These are phyloP conservation scores for Neoaliturus tenellus DNA, from an alignment of 2,888 invertebrate species.

Conservation along the genomic window DNA sequence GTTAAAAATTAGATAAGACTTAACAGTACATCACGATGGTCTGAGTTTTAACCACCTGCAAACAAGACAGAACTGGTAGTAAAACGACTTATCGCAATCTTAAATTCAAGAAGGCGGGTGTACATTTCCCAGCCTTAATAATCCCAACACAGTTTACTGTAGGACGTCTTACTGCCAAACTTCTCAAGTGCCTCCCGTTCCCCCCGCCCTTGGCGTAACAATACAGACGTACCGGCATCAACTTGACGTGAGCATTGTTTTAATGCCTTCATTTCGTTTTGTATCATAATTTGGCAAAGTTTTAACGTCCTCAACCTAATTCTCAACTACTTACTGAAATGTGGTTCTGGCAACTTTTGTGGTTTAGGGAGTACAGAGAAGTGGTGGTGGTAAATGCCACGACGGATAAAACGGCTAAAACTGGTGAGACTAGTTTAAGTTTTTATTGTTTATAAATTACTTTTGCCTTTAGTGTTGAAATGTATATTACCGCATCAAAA, in stretches of 20 bases:
- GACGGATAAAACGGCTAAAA: too few species aligned
- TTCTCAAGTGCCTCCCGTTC: constrained; percentile 28
- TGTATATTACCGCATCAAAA: too few species aligned
- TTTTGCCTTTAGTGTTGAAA: too few species aligned
- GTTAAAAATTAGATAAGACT: background rate
- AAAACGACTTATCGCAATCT: constrained; percentile 15
- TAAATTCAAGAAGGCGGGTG: background rate
- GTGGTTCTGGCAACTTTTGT: background rate
- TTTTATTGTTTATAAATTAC: too few species aligned
- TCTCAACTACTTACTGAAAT: background rate
- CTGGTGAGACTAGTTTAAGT: too few species aligned
- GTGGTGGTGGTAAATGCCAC: too few species aligned
- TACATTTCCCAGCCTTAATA: constrained; percentile 8
- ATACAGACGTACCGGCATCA: background rate
- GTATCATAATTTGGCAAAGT: constrained; percentile 4
- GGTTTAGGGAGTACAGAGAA: too few species aligned
- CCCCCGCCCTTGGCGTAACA: background rate
- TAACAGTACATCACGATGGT: too few species aligned
- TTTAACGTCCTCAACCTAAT: constrained; percentile 11
- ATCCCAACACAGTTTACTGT: background rate
- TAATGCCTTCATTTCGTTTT: constrained; percentile 22
- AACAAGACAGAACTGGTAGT: background rate
- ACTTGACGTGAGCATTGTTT: constrained; percentile 11
- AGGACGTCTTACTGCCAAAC: constrained; percentile 45
- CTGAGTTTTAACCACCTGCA: background rate